phyloP scores from a whole-genome alignment of 1,140 invertebrate species.

The Wasmannia auropunctata region DNA sequence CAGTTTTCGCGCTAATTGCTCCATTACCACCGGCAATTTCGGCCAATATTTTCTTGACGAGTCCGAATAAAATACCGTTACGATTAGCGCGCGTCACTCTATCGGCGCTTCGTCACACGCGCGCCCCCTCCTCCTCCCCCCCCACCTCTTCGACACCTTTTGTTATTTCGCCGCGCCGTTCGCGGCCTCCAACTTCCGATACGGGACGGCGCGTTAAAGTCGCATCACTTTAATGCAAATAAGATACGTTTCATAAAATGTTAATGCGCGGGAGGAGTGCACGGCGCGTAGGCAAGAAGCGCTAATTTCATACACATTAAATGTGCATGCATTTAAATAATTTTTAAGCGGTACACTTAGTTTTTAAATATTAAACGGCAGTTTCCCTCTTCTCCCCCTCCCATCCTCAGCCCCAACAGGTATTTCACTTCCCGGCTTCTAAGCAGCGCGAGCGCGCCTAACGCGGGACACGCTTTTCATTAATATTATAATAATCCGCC shows the following conservation, averaged over 20 bases:
- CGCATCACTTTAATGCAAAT: constrained; percentile 55
- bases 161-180: constrained; percentile 19
- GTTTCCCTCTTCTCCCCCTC: too few species aligned
- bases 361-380: constrained; percentile 71
- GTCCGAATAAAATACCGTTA: constrained; percentile 44
- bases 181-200: constrained; percentile 4
- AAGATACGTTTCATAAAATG: constrained; percentile 61
- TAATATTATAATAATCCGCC: constrained; percentile 64
- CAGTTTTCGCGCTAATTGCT: constrained; percentile 60
- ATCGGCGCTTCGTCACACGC: constrained; percentile 29
- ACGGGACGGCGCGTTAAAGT: constrained; percentile 28
- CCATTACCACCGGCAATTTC: constrained; percentile 59
- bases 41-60: constrained; percentile 62
- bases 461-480: constrained; percentile 1
- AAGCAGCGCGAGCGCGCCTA: not conserved
- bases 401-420: too few species aligned
- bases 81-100: constrained; percentile 37
- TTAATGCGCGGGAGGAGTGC: constrained; percentile 62
- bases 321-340: constrained; percentile 66
- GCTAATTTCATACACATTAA: constrained; percentile 62
- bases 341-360: constrained; percentile 62
- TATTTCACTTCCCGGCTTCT: constrained; percentile 65
- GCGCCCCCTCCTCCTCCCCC: too few species aligned
- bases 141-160: too few species aligned
- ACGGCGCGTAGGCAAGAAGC: constrained; percentile 22